These are phyloP conservation scores for Melieria crassipennis DNA, from an alignment of 2,888 invertebrate species.

Conservation along the genomic window DNA sequence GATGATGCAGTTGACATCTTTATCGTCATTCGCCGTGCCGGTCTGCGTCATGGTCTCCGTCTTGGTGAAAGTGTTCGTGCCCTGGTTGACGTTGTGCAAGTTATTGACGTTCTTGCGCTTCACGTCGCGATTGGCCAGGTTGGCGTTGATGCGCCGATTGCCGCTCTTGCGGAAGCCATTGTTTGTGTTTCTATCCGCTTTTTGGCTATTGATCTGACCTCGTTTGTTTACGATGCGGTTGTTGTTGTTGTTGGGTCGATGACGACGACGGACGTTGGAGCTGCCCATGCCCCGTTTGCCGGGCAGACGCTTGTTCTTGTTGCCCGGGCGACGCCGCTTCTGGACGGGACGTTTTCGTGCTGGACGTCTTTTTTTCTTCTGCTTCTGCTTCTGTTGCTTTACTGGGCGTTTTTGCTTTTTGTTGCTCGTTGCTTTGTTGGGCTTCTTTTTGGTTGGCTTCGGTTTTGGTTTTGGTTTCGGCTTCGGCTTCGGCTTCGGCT, in stretches of 20 bases:
- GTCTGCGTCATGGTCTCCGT: conserved; percentile 35
- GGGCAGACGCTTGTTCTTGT: conserved; percentile 13
- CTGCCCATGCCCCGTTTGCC: conserved; percentile 8
- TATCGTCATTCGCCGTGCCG: conserved; percentile 18
- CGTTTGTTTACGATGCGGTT: conserved; percentile 35
- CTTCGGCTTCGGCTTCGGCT: not conserved
- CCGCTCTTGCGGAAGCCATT: not conserved
- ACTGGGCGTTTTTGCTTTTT: conserved; percentile 16
- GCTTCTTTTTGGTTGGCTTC: conserved; percentile 12
- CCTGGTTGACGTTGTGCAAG: conserved; percentile 18
- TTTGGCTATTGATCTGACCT: not conserved
- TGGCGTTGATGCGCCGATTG: conserved; percentile 3
- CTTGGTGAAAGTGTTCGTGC: conserved; percentile 26
- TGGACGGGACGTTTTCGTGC: not conserved
- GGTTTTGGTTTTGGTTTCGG: conserved; percentile 4
- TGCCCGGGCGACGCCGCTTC: conserved; percentile 6
- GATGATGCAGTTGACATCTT: conserved; percentile 55
- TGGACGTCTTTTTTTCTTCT: not conserved
- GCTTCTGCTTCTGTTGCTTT: not conserved
- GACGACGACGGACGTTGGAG: conserved; percentile 33
- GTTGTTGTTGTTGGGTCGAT: conserved; percentile 6
- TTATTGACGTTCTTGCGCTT: conserved; percentile 31
- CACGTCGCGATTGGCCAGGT: conserved; percentile 7
- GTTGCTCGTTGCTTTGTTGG: not conserved
- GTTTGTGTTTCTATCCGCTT: not conserved